These are phyloP conservation scores for Rhipidura dahli DNA, from an alignment of 2,113 vertebrate genomes.

Conservation along the genomic window DNA sequence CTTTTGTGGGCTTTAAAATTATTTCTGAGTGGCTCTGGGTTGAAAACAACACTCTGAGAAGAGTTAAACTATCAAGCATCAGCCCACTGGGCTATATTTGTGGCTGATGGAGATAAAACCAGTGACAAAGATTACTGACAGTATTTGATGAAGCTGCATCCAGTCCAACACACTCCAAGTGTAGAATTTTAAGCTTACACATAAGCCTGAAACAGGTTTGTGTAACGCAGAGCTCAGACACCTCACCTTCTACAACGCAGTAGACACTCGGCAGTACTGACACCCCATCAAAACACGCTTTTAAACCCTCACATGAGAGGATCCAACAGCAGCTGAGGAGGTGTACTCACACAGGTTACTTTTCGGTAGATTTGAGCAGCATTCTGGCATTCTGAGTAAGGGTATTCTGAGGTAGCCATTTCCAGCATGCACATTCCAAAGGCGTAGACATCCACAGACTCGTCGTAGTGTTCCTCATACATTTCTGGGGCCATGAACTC, in stretches of 20 bases:
- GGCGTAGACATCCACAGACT: conserved; percentile 94
- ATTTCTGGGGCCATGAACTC: conserved; percentile 99
- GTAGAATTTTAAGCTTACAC: background rate
- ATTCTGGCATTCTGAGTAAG: conserved; percentile 98
- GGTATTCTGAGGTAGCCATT: conserved; percentile 99
- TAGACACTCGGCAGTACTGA: accelerated
- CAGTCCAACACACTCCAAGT: background rate
- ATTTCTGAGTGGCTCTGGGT: background rate
- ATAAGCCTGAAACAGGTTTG: background rate
- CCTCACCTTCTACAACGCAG: background rate
- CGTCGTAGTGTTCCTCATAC: conserved; percentile 98
- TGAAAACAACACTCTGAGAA: background rate
- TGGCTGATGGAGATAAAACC: background rate
- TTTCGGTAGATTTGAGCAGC: conserved; percentile 99
- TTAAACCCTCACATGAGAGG: background rate
- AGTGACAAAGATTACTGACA: background rate
- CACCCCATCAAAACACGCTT: accelerated
- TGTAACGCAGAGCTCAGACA: background rate
- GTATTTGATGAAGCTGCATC: background rate
- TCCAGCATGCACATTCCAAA: conserved; percentile 99
- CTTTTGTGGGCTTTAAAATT: background rate
- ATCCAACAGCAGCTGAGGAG: accelerated
- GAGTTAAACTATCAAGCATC: background rate
- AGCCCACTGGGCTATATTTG: background rate
- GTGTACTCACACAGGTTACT: conserved; percentile 95